These are phyloP conservation scores for Paraescarpia echinospica DNA, from an alignment of 1,140 invertebrate species.

Conservation along the genomic window DNA sequence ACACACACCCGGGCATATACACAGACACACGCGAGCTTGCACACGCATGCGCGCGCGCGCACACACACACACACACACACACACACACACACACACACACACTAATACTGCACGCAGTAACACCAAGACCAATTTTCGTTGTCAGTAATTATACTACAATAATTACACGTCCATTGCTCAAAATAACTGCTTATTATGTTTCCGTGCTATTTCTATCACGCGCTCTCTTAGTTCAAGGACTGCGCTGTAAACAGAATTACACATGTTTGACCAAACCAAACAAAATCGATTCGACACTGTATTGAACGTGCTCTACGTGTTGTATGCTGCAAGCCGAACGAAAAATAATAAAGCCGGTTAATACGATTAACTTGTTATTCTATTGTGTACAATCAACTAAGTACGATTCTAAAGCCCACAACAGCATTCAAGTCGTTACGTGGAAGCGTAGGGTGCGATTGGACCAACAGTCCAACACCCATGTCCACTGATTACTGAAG, in stretches of 20 bases:
- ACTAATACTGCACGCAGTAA: background rate
- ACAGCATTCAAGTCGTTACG: background rate
- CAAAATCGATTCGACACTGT: background rate
- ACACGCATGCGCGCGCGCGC: background rate
- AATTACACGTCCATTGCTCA: background rate
- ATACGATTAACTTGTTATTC: background rate
- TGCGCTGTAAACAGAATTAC: background rate
- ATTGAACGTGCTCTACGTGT: background rate
- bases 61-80: too few relatives aligned
- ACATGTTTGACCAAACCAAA: background rate
- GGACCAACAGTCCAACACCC: background rate
- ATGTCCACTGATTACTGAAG: background rate
- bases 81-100: too few relatives aligned
- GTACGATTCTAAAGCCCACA: background rate
- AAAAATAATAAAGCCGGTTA: background rate
- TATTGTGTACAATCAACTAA: background rate
- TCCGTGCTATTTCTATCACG: background rate
- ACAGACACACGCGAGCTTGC: background rate
- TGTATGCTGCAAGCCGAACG: background rate
- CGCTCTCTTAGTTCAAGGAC: background rate
- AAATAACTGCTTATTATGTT: background rate
- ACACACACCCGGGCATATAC: background rate
- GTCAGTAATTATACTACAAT: background rate
- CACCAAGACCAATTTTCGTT: background rate
- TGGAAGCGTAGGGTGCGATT: background rate